Evolutionary conservation across 2,113 vertebrate species (phyloP), one percentile per base, ranked within the genome.

Genomic region (Phodopus roborovskii): DNA sequence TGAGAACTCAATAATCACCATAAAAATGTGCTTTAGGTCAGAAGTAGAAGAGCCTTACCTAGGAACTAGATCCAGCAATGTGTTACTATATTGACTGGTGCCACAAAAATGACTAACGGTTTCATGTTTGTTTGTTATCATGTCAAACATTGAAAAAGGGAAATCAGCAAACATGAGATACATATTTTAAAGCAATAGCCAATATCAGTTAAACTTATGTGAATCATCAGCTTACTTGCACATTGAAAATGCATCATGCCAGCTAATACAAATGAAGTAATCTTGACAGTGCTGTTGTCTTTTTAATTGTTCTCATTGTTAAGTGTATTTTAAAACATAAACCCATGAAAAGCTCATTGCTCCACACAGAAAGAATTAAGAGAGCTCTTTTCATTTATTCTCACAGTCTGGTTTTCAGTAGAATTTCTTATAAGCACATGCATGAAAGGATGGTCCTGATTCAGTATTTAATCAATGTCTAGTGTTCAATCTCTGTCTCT

Each of bases 161-260:
- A 71, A 66, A 66, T 86, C 33, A 9, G 9, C 92, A n/a, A 11
- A 94, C 7, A 53, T 71, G 7, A 10, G 83, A n/a, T 50, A 36
- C 10, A 78, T 28, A 71, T 78, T 91, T 70, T 90, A 96, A 97
- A 53, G 16, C 26, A 26, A 28, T 60, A 58, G 45, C 45, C 45
- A 50, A 82, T 66, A 56, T 85, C 89, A 84, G 9, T 95, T 94
- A 60, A 36, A 26, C 89, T 92, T 96, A 73, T 91, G 62, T 92
- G 75, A 53, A 5, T 89, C 45, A 45, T 26, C 91, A n/a, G 33
- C 56, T 92, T 84, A 50, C 78, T 92, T 92, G 90, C 71, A 88
- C 85, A 95, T 96, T 96, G 90, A 78, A 82, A 96, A 92, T 53
- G 28, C 84, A 64, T 50, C 12, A 9, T 91, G 93, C 94, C 33